Percentiles rank a stretch among this genome's conserved stretches.
phyloP scores from a whole-genome alignment of 1,140 invertebrate genomes.

The Dufourea novaeangliae region DNA sequence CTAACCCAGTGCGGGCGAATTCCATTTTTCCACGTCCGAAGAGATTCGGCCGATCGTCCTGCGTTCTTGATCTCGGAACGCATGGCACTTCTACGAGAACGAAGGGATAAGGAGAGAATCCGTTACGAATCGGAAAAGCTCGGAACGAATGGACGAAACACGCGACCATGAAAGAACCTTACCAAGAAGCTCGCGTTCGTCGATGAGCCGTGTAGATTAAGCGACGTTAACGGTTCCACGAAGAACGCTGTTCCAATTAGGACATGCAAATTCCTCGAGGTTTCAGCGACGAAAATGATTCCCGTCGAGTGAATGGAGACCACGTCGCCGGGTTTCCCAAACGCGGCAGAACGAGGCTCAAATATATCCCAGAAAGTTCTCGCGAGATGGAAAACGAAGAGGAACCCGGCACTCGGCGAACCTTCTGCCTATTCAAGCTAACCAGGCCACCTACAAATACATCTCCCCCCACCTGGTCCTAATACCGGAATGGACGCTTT shows the following conservation, averaged over 20 bases:
- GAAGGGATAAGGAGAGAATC: no score
- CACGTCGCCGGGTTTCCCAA: background rate
- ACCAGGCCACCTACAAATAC: constrained; percentile 1
- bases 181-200: constrained; percentile 57
- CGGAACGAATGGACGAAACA: constrained; percentile 53
- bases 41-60: background rate
- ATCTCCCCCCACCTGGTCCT: background rate
- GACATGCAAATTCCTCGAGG: constrained; percentile 40
- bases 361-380: constrained; percentile 29
- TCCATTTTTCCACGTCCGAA: background rate
- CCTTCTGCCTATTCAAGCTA: background rate
- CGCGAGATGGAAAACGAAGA: constrained; percentile 14
- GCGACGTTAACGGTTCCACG: constrained; percentile 32
- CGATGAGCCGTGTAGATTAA: constrained; percentile 52
- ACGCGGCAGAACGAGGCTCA: background rate
- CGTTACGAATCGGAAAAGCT: constrained; percentile 16
- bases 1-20: constrained; percentile 36
- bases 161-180: constrained; percentile 54
- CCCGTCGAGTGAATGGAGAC: constrained; percentile 14
- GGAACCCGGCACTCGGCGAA: background rate
- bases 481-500: background rate
- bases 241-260: constrained; percentile 56
- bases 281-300: background rate
- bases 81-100: no score
- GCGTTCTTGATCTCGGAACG: background rate